Percentiles rank a stretch among this genome's conserved stretches.
Evolutionary conservation across 2,888 invertebrate genomes (phyloP).

Genomic region (Camponotus fellah): DNA sequence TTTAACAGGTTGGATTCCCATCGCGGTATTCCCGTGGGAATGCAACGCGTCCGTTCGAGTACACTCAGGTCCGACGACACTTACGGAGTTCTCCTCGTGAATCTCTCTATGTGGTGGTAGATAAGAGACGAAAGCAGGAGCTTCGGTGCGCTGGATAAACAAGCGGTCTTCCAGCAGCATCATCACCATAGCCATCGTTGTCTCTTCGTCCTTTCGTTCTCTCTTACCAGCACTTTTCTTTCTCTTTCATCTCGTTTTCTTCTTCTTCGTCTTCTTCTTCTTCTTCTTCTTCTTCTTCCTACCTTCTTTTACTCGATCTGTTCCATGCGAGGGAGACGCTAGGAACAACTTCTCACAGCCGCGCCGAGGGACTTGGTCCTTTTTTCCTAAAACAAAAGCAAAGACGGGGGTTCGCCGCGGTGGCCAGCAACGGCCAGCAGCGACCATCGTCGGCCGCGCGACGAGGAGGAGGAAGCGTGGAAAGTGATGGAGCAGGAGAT

Average conservation of each 20-base stretch:
- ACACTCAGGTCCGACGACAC: conserved; percentile 63
- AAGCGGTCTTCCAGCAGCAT: conserved; percentile 67
- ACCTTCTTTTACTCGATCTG: conserved; percentile 47
- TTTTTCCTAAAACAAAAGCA: conserved; percentile 76
- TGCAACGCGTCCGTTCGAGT: conserved; percentile 62
- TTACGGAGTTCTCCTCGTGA: conserved; percentile 62
- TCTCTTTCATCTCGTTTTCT: background rate
- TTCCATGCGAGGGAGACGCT: conserved; percentile 70
- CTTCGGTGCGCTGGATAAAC: conserved; percentile 75
- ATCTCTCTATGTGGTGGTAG: conserved; percentile 46
- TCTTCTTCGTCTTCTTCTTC: conserved; percentile 21
- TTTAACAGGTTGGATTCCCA: conserved; percentile 72
- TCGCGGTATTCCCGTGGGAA: conserved; percentile 75
- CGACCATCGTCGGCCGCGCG: conserved; percentile 56
- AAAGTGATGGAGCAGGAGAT: conserved; percentile 62
- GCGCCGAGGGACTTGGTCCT: conserved; percentile 68
- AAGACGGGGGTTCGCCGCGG: conserved; percentile 68
- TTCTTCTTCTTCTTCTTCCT: conserved; percentile 30
- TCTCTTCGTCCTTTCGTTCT: conserved; percentile 57
- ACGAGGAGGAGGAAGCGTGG: conserved; percentile 65
- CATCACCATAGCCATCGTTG: conserved; percentile 40
- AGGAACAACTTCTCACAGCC: conserved; percentile 77
- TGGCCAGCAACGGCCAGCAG: conserved; percentile 67
- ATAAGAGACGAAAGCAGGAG: conserved; percentile 72
- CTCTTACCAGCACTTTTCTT: conserved; percentile 27